Percentiles rank a stretch among this genome's conserved stretches.
Evolutionary conservation across 2,888 invertebrate species (phyloP).

Genomic region (Ditula angustiorana): DNA sequence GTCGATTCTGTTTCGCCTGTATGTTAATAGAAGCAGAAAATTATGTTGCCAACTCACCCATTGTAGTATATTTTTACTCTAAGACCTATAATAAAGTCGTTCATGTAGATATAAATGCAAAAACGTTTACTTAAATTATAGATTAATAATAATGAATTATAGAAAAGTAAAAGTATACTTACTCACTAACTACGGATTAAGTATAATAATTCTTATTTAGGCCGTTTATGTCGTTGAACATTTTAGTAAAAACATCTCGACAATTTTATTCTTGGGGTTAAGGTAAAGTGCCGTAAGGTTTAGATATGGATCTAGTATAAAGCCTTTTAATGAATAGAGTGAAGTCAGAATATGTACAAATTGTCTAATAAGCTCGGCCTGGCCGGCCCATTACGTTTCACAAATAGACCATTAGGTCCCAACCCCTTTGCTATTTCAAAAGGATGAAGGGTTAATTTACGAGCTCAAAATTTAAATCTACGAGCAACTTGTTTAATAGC

Average conservation of each 20-base stretch:
- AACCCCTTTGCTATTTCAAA: constrained; percentile 84
- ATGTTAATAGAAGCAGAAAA: constrained; percentile 27
- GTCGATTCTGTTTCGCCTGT: background rate
- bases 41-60: background rate
- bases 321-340: constrained; percentile 65
- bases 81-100: constrained; percentile 1
- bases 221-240: background rate
- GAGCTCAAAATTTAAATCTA: constrained; percentile 85
- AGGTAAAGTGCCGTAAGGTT: constrained; percentile 41
- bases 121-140: no score
- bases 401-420: constrained; percentile 85
- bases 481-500: constrained; percentile 80
- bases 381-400: constrained; percentile 80
- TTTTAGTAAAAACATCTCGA: background rate
- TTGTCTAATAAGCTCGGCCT: constrained; percentile 79
- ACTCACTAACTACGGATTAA: background rate
- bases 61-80: background rate
- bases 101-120: background rate
- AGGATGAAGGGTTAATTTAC: constrained; percentile 85
- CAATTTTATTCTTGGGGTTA: constrained; percentile 27
- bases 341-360: constrained; percentile 78
- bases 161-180: no score
- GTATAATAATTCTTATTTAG: background rate
- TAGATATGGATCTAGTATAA: constrained; percentile 57
- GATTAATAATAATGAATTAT: no score